Percentiles rank a stretch among this genome's conserved stretches.
Evolutionary conservation across 1,140 invertebrate genomes (phyloP).

Genomic region (Drosophila bifasciata): DNA sequence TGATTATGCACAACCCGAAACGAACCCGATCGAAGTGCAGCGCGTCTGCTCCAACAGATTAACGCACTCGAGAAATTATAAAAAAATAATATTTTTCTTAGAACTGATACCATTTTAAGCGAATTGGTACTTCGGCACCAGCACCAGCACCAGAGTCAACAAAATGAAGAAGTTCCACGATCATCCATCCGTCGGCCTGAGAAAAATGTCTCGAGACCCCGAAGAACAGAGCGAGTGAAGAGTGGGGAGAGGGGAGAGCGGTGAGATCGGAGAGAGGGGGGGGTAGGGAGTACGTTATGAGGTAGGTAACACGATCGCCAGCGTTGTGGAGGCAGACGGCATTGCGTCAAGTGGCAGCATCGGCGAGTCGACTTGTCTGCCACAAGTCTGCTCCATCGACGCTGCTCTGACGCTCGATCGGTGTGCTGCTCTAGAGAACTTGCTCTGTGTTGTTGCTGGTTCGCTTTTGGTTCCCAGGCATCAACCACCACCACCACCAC

Average conservation of each 20-base stretch:
- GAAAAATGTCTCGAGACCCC: constrained; percentile 45
- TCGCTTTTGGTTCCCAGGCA: constrained; percentile 35
- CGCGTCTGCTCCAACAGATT: constrained; percentile 67
- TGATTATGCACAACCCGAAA: constrained; percentile 67
- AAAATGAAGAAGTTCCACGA: constrained; percentile 72
- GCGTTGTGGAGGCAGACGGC: constrained; percentile 54
- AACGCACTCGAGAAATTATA: constrained; percentile 83
- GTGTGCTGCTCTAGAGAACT: background rate
- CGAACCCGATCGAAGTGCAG: constrained; percentile 55
- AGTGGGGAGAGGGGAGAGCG: background rate
- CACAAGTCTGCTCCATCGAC: constrained; percentile 54
- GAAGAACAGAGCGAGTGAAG: background rate
- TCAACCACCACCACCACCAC: too few species aligned
- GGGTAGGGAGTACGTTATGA: constrained; percentile 4
- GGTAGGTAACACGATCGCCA: constrained; percentile 60
- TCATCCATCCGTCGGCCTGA: constrained; percentile 41
- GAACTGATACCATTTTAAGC: constrained; percentile 83
- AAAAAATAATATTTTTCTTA: constrained; percentile 83
- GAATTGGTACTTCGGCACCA: constrained; percentile 80
- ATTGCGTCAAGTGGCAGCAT: constrained; percentile 77
- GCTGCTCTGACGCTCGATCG: too few species aligned
- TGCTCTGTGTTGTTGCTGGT: constrained; percentile 2
- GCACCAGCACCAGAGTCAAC: constrained; percentile 56
- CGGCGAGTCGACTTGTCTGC: constrained; percentile 71
- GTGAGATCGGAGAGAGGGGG: background rate